Conservation (phyloP, 2,797 vertebrate species). For the Acipenser ruthenus region DNA sequence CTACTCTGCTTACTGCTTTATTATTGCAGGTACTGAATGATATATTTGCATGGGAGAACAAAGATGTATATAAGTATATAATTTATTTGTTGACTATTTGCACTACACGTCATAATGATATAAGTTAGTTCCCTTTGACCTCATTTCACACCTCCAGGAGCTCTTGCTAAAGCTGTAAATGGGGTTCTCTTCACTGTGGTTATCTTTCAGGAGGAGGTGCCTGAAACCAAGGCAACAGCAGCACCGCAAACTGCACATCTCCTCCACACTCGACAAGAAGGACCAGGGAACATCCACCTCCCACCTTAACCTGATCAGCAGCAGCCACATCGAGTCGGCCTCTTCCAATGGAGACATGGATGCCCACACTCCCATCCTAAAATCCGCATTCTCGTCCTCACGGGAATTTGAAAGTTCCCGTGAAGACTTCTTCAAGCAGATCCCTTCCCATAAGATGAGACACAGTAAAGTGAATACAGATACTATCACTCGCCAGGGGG, state of each 20-base stretch:
- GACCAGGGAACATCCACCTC: conserved; percentile 93
- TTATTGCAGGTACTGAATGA: conserved; percentile 79
- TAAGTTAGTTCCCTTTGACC: too few species aligned
- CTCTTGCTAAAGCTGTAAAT: too few species aligned
- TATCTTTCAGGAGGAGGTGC: conserved; percentile 69
- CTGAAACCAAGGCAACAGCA: conserved; percentile 80
- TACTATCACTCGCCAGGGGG: conserved; percentile 46
- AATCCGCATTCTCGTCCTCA: conserved; percentile 71
- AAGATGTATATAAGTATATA: too few species aligned
- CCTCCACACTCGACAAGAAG: conserved; percentile 67
- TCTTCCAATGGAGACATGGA: conserved; percentile 68
- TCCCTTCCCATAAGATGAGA: conserved; percentile 66
- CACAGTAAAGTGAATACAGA: conserved; percentile 56
- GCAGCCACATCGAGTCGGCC: conserved; percentile 72
- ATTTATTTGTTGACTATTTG: too few species aligned
- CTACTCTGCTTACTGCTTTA: conserved; percentile 91
- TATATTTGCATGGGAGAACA: too few species aligned
- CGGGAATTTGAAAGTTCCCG: conserved; percentile 70
- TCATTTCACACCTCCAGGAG: too few species aligned
- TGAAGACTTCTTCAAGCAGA: conserved; percentile 76
- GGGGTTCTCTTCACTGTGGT: too few species aligned
- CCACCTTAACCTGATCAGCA: conserved; percentile 87
- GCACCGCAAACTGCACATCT: conserved; percentile 75
- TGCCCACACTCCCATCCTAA: conserved; percentile 52
- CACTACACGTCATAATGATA: too few species aligned